These are phyloP conservation scores for Frankliniella intonsa DNA, from an alignment of 2,888 invertebrate genomes.

Conservation along the genomic window DNA sequence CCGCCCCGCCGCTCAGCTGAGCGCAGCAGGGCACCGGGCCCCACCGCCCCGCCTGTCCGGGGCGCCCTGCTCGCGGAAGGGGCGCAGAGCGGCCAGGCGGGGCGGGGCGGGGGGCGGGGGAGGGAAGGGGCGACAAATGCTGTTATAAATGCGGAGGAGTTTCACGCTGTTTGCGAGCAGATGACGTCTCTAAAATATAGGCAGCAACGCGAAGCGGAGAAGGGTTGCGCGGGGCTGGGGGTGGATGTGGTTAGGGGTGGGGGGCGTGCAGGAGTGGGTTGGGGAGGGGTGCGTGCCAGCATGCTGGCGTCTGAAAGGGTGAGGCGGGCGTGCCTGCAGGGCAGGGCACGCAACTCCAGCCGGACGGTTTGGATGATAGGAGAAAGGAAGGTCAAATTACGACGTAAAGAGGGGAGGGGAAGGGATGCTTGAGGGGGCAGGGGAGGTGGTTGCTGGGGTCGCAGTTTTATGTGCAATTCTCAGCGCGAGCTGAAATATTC, in stretches of 20 bases:
- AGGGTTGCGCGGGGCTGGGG: background rate
- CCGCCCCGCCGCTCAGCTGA: too few relatives aligned
- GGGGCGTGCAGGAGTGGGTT: background rate
- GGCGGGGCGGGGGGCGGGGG: background rate
- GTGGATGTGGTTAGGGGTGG: background rate
- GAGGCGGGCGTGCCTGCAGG: too few relatives aligned
- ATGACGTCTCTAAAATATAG: constrained; percentile 3
- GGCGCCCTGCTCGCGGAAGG: background rate
- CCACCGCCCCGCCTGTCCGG: background rate
- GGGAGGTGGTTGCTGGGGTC: background rate
- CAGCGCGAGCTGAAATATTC: background rate
- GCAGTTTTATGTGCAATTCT: background rate
- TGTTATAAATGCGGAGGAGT: constrained; percentile 25
- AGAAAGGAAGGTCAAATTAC: too few relatives aligned
- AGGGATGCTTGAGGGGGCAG: background rate
- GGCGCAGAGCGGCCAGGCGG: too few relatives aligned
- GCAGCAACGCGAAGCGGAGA: background rate
- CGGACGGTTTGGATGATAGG: too few relatives aligned
- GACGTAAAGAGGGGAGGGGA: background rate
- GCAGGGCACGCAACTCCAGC: too few relatives aligned
- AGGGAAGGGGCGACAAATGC: constrained; percentile 5
- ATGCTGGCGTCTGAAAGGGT: too few relatives aligned
- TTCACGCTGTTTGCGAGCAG: constrained; percentile 26
- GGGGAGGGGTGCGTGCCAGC: too few relatives aligned
- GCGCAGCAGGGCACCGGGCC: background rate